phyloP scores from a whole-genome alignment of 2,113 vertebrate species.

The Hyperopisus bebe region DNA sequence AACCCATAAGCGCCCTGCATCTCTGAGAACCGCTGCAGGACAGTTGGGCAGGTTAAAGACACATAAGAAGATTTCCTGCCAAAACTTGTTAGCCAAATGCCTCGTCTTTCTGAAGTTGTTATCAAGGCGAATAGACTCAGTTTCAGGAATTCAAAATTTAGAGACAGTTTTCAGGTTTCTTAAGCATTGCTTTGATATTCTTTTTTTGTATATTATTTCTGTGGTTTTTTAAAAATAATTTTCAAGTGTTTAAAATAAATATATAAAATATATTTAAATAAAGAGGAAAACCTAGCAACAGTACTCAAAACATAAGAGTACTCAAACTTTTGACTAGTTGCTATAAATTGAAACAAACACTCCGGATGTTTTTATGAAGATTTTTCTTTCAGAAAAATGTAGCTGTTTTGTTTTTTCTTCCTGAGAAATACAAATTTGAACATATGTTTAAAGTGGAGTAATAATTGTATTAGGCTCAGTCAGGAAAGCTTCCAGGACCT shows the following conservation, averaged over 20 bases:
- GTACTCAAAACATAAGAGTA: not conserved
- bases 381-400: not conserved
- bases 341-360: not conserved
- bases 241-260: not conserved
- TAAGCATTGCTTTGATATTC: not conserved
- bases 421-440: not conserved
- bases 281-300: not conserved
- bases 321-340: not conserved
- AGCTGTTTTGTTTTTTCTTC: not conserved
- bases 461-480: not conserved
- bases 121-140: not conserved
- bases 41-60: not conserved
- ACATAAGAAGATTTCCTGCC: not conserved
- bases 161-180: not conserved
- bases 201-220: not conserved
- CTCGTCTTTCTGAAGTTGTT: not conserved
- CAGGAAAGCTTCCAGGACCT: not conserved
- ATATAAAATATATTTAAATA: not conserved
- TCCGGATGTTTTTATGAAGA: not conserved
- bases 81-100: not conserved
- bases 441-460: not conserved
- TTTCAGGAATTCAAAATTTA: not conserved
- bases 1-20: not conserved
- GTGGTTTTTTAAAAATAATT: not conserved
- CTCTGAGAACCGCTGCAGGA: not conserved